These are phyloP conservation scores for Tenodera sinensis DNA, from an alignment of 2,888 invertebrate species.

Conservation along the genomic window DNA sequence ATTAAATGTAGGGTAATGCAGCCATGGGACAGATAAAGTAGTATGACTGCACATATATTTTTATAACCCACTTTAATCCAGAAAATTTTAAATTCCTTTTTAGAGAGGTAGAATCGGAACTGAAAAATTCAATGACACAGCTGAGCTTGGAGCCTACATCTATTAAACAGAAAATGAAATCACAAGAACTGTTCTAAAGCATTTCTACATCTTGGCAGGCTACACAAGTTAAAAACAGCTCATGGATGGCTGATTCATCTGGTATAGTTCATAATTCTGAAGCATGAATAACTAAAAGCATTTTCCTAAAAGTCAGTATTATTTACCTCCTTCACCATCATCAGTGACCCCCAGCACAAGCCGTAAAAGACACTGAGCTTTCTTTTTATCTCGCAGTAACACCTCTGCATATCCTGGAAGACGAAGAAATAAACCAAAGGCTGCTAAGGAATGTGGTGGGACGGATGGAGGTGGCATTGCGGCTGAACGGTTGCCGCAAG, in stretches of 20 bases:
- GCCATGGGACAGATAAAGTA: too few relatives aligned
- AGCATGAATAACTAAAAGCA: not conserved
- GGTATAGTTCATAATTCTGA: not conserved
- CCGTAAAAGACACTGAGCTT: slow-evolving; percentile 81
- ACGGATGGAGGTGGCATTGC: slow-evolving; percentile 44
- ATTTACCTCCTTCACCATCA: slow-evolving; percentile 81
- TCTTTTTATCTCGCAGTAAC: slow-evolving; percentile 74
- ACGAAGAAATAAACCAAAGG: slow-evolving; percentile 83
- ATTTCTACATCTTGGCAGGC: too few relatives aligned
- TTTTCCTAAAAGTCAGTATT: slow-evolving; percentile 36
- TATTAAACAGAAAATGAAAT: too few relatives aligned
- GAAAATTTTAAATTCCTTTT: too few relatives aligned
- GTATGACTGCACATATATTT: too few relatives aligned
- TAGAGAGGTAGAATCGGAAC: too few relatives aligned
- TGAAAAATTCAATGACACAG: too few relatives aligned
- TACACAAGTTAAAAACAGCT: not conserved
- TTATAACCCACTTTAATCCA: too few relatives aligned
- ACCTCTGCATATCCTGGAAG: slow-evolving; percentile 90
- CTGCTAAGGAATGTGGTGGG: slow-evolving; percentile 87
- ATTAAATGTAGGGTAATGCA: too few relatives aligned
- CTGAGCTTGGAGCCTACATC: too few relatives aligned
- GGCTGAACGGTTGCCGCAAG: slow-evolving; percentile 39
- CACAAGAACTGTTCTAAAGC: too few relatives aligned
- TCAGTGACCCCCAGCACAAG: slow-evolving; percentile 87
- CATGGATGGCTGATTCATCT: not conserved